Percentiles rank a stretch among this genome's conserved stretches.
phyloP scores from a whole-genome alignment of 92 coral and sea anemone genomes.

The Epizoanthus rinbou region DNA sequence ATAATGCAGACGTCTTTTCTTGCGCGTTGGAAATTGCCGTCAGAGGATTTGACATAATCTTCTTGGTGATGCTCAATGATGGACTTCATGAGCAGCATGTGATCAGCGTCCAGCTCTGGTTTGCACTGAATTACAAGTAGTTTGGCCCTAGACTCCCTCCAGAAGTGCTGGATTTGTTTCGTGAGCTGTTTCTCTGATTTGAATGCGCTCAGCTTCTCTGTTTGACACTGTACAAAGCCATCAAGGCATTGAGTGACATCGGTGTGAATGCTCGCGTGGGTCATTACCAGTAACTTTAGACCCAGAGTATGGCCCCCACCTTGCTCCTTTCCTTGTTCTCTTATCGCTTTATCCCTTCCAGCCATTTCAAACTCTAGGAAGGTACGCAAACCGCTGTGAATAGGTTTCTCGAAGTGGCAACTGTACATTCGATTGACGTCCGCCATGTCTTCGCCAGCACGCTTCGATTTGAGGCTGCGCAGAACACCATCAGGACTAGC shows the following conservation, averaged over 20 bases:
- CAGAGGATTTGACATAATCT: constrained; percentile 14
- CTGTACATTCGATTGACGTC: constrained; percentile 36
- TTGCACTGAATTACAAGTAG: constrained; percentile 31
- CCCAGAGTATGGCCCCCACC: constrained; percentile 9
- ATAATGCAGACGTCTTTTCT: constrained; percentile 30
- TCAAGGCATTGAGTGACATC: constrained; percentile 28
- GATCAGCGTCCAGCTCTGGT: constrained; percentile 33
- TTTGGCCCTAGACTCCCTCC: background rate
- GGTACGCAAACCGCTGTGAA: constrained; percentile 46
- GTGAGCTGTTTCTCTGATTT: constrained; percentile 45
- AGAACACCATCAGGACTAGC: constrained; percentile 57
- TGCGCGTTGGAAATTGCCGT: background rate
- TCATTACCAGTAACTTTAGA: constrained; percentile 21
- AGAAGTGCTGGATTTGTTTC: constrained; percentile 21
- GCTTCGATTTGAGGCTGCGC: constrained; percentile 39
- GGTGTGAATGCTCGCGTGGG: constrained; percentile 39
- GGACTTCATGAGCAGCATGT: constrained; percentile 30
- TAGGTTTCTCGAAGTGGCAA: constrained; percentile 40
- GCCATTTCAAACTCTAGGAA: constrained; percentile 26
- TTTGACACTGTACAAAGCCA: constrained; percentile 22
- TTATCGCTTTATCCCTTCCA: background rate
- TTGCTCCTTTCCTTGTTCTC: constrained; percentile 4
- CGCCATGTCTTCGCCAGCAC: constrained; percentile 19
- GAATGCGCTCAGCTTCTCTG: constrained; percentile 37
- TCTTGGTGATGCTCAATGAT: constrained; percentile 40